Base-by-base conservation (phyloP, 2,113 vertebrate species). In the Calidris pygmaea region DNA sequence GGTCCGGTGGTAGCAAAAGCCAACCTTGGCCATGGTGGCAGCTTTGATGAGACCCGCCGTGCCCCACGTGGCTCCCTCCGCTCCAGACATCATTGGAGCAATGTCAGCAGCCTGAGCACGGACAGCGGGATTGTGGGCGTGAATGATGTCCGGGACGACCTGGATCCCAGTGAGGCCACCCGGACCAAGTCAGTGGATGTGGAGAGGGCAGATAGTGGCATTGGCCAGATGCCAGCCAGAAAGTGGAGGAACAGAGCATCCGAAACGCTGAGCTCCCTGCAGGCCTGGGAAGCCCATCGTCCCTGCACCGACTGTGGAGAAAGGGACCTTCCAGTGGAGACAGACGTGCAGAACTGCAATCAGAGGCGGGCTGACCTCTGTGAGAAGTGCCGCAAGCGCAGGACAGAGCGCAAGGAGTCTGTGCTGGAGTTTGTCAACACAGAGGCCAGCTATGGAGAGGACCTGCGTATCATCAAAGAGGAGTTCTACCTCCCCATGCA, bases 381-480 rank as follows among this genome's bases (percentile, higher is more conserved):
- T 0, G 98, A 98, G 41, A 98, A 98, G 56, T 99, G 99, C 96
- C 93, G 97, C 85, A 99, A 99, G 92, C 97, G 98, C 92, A 97
- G 99, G 76, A 99, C 97, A 0, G 99, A 99, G 94, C 98, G 99
- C 39, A 99, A 99, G 76, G 99, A 99, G 87, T 98, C 99, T 65
- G 98, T 99, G 88, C 93, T 99, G 96, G 99, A 99, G 97, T 99
- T 99, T 55, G 98, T 99, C 81, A 99, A 99, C 94, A 99, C 99
- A 0, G 99, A 99, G 97, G 98, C 98, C 30, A 99, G 99, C 96
- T 99, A 99, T 3, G 98, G 98, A 27, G 99, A 99, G 87, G 98
- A 99, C 96, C 98, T 99, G 79, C 97, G 98, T 26, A 99, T 99
- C 95, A 99, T 99, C 90, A 98, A 98, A 87, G 98, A 99, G 98